Evolutionary conservation across 2,113 vertebrate species (phyloP).

Genomic region (Melospiza melodia): DNA sequence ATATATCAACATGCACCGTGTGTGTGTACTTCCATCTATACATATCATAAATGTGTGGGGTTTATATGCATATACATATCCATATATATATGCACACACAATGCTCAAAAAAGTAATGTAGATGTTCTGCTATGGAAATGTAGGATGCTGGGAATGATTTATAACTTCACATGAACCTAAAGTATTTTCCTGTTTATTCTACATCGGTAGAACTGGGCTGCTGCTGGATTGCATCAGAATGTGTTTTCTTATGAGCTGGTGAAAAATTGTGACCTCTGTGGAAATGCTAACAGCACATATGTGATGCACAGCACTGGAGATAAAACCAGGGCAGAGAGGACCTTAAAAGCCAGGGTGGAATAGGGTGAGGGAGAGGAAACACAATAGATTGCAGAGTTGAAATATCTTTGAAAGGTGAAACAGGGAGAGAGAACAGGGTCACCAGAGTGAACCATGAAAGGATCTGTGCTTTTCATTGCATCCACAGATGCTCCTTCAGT

Average conservation of each 20-base stretch:
- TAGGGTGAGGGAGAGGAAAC: not conserved
- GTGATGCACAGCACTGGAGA: not conserved
- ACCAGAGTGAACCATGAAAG: not conserved
- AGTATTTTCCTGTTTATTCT: not conserved
- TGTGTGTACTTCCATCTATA: not conserved
- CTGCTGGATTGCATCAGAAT: not conserved
- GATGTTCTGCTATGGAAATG: not conserved
- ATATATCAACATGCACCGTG: fast-evolving
- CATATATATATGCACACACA: not conserved
- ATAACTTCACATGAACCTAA: not conserved
- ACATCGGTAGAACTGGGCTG: fast-evolving
- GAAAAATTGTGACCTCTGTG: not conserved
- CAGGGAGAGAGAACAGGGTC: not conserved
- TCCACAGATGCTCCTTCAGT: not conserved
- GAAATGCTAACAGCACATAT: not conserved
- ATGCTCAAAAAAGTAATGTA: not conserved
- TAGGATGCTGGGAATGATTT: not conserved
- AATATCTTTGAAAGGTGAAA: not conserved
- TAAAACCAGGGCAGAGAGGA: not conserved
- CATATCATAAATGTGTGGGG: not conserved
- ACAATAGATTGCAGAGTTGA: not conserved
- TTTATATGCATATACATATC: not conserved
- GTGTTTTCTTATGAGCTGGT: not conserved
- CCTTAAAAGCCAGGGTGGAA: not conserved
- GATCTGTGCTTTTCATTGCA: not conserved